These are phyloP conservation scores for Peromyscus melanophrys DNA, from an alignment of 2,797 vertebrate species.

Conservation along the genomic window DNA sequence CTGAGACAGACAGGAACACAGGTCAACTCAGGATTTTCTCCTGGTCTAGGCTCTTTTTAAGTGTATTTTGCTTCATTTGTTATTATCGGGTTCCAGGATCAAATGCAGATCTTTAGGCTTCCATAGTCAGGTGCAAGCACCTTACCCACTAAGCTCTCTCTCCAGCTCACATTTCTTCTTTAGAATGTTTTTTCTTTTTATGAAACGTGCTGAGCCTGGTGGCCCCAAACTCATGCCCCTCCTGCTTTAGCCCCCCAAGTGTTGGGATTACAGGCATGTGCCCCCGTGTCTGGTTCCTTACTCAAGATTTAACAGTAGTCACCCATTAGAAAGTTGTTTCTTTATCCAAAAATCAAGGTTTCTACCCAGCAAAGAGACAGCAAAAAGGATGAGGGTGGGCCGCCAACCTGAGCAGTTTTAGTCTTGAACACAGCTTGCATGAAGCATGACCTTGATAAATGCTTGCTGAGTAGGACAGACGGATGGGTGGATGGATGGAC, in stretches of 20 bases:
- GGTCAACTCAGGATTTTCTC: not conserved
- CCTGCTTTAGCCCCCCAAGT: not conserved
- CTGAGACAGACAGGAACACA: not conserved
- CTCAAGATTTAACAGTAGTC: constrained; percentile 3
- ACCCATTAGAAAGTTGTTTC: not conserved
- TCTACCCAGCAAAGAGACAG: not conserved
- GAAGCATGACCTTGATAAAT: not conserved
- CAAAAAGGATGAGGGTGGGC: not conserved
- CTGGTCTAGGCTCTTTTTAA: not conserved
- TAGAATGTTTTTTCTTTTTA: not conserved
- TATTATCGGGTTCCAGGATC: not conserved
- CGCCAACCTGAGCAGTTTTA: not conserved
- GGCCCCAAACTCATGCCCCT: not conserved
- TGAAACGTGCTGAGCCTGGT: not conserved
- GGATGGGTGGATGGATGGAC: not conserved
- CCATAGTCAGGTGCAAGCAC: not conserved
- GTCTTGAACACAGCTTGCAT: not conserved
- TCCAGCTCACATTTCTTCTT: not conserved
- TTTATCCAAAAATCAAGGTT: constrained; percentile 49
- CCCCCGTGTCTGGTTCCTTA: not conserved
- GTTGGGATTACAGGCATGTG: not conserved
- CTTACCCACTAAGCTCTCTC: not conserved
- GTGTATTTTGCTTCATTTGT: not conserved
- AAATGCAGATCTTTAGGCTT: not conserved
- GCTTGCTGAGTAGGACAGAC: not conserved